Conservation (phyloP, 2,113 vertebrate genomes). For the Rhea pennata region DNA sequence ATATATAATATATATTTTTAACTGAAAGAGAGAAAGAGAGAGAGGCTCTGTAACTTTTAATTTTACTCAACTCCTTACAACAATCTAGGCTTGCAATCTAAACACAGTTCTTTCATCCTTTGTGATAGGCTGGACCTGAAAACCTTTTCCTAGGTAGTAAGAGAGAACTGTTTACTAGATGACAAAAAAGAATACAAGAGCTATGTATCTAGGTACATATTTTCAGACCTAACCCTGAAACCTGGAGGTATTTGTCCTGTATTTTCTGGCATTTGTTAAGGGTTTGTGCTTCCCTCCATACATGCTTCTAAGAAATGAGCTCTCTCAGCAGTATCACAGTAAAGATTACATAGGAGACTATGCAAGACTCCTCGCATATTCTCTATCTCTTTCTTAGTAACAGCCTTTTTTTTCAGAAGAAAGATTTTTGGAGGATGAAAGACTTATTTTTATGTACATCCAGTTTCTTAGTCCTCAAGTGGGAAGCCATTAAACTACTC, state of each 20-base stretch:
- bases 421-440: not conserved
- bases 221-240: not conserved
- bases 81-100: not conserved
- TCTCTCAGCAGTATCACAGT: not conserved
- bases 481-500: not conserved
- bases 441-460: not conserved
- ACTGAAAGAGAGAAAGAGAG: not conserved
- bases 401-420: not conserved
- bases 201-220: not conserved
- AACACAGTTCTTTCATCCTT: not conserved
- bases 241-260: not conserved
- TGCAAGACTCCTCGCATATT: not conserved
- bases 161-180: not conserved
- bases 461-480: not conserved
- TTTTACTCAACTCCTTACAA: not conserved
- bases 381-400: not conserved
- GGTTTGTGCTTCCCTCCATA: not conserved
- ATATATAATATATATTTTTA: not conserved
- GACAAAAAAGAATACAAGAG: not conserved
- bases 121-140: not conserved
- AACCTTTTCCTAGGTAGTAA: not conserved
- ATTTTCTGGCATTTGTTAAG: not conserved
- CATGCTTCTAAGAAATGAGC: fast-evolving
- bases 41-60: not conserved
- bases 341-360: not conserved